A percentile compares a stretch with the other conserved stretches of the same genome.
Evolutionary conservation across 2,888 invertebrate genomes (phyloP).

Genomic region (Agrotis clavis): DNA sequence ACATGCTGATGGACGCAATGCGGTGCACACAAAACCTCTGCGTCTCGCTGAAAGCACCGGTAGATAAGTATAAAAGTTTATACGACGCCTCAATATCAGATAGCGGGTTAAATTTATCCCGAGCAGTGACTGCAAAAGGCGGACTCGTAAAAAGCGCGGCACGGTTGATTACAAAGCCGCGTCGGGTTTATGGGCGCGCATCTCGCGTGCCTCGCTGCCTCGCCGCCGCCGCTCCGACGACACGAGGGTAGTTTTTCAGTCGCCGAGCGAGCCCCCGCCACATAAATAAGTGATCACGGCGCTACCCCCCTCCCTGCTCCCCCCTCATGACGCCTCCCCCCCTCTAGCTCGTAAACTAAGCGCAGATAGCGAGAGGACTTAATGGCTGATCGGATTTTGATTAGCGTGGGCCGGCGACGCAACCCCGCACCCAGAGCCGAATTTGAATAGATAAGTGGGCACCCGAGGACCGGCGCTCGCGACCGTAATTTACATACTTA

Average conservation of each 20-base stretch:
- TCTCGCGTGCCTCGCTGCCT: conserved; percentile 75
- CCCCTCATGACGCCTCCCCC: conserved; percentile 76
- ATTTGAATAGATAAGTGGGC: conserved; percentile 91
- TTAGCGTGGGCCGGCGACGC: conserved; percentile 90
- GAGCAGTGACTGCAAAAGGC: conserved; percentile 84
- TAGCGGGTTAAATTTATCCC: conserved; percentile 86
- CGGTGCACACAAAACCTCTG: conserved; percentile 46
- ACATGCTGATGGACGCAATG: conserved; percentile 38
- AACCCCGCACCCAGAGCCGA: conserved; percentile 86
- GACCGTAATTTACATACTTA: conserved; percentile 91
- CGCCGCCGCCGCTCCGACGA: conserved; percentile 74
- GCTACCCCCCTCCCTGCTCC: conserved; percentile 68
- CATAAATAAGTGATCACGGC: conserved; percentile 89
- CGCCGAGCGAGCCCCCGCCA: conserved; percentile 83
- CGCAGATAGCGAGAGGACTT: conserved; percentile 90
- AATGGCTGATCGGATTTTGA: conserved; percentile 92
- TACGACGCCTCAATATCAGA: conserved; percentile 82
- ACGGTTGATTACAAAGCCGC: conserved; percentile 88
- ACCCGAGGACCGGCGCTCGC: conserved; percentile 88
- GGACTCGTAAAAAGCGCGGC: conserved; percentile 88
- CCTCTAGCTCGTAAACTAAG: conserved; percentile 89
- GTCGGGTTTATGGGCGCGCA: conserved; percentile 82
- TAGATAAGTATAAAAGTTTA: conserved; percentile 73
- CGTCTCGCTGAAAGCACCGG: conserved; percentile 61
- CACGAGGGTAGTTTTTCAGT: conserved; percentile 89